Base-by-base conservation (phyloP, 2,113 vertebrate genomes). In the Coptodon bakossiorum region DNA sequence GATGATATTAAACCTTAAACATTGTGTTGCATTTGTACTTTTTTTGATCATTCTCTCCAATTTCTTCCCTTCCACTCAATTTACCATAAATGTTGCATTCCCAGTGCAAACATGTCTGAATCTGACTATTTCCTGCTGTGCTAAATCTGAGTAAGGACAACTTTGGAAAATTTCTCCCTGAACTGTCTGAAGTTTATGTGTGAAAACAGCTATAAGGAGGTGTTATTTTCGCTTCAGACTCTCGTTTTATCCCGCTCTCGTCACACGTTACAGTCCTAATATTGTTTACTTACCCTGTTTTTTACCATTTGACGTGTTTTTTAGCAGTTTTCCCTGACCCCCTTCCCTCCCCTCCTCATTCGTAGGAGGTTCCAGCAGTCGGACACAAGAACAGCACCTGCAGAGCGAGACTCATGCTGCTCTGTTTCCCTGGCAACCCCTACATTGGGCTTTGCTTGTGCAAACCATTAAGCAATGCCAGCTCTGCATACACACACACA, bases 361-460 rank as follows among this genome's bases (percentile, higher is more conserved):
- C 61, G 79, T 90, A 88, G 92, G 93, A 95, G 94, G 90, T 88
- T 95, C 91, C 94, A 93, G 95, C 91, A 93, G 93, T 89, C 86
- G 94, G 94, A 95, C 92, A 91, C 94, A 80, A 91, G 92, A 94
- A 92, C 93, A 90, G 95, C 95, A 96, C 96, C 96, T 96, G 96
- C 96, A 96, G 93, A 90, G 91, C 82, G 82, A 92, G 89, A 85
- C 92, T 95, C 95, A 91, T 95, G 92, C 91, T 88, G 94, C 92
- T 93, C 94, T 81, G 96, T 97, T 96, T 94, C 96, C 96, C 61
- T 96, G 93, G 96, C 95, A 96, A 96, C 96, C 91, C 82, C 91
- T 90, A 92, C 94, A 95, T 91, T 80, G 81, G 90, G 95, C 93
- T 94, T 90, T 59, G 88, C 95, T 94, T 95, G 94, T 95, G 92